These are phyloP conservation scores for Tipula unca DNA, from an alignment of 2,888 invertebrate genomes.

Conservation along the genomic window DNA sequence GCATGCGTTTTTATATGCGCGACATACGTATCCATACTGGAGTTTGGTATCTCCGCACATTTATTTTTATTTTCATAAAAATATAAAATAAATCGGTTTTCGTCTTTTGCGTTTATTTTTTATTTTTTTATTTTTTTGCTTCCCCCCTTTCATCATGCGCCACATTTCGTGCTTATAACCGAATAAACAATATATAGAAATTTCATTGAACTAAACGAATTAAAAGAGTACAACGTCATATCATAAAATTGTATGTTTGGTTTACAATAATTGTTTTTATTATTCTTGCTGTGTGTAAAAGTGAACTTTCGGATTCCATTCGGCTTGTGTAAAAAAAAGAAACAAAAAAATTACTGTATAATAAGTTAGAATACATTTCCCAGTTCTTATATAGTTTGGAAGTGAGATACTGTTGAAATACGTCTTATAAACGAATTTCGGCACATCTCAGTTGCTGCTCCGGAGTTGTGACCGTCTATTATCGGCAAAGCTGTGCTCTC, in stretches of 20 bases:
- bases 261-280: not conserved
- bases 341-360: not conserved
- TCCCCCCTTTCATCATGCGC: conserved; percentile 8
- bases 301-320: not conserved
- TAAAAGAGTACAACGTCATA: not conserved
- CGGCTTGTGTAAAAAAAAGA: not conserved
- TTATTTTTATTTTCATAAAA: not conserved
- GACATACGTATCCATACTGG: not conserved
- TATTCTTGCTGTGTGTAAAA: not conserved
- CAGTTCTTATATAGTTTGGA: conserved; percentile 18
- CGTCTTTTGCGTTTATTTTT: not conserved
- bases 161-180: conserved; percentile 56
- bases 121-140: not conserved
- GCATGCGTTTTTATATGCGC: conserved; percentile 17
- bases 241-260: not conserved
- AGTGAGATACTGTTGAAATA: conserved; percentile 19
- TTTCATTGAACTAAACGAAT: not conserved
- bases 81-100: not conserved
- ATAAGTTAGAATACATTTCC: conserved; percentile 18
- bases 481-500: conserved; percentile 20
- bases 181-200: conserved; percentile 28
- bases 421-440: conserved; percentile 15
- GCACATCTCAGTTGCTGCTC: conserved; percentile 19
- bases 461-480: conserved; percentile 20
- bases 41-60: not conserved